phyloP scores from a whole-genome alignment of 2,888 invertebrate genomes.

The Philopedon plagiatum region DNA sequence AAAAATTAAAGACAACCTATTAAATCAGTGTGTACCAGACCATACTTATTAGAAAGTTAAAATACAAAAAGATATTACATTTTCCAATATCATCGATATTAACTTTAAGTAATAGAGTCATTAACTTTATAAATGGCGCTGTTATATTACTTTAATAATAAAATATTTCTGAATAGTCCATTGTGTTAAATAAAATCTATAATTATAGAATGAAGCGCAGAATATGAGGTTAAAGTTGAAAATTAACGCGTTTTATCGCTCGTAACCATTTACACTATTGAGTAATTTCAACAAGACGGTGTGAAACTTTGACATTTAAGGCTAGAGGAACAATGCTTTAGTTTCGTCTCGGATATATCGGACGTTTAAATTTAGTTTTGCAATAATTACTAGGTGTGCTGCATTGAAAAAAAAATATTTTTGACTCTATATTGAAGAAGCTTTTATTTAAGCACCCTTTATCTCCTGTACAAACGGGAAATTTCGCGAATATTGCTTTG shows the following conservation, averaged over 20 bases:
- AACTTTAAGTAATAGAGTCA: constrained; percentile 35
- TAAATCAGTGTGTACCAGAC: too few relatives aligned
- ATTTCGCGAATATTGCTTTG: too few relatives aligned
- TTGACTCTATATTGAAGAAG: too few relatives aligned
- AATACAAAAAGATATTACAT: not conserved
- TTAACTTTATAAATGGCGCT: constrained; percentile 25
- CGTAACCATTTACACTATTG: not conserved
- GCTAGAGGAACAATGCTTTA: not conserved
- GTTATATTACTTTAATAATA: constrained; percentile 26
- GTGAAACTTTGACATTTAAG: constrained; percentile 18
- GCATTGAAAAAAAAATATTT: too few relatives aligned
- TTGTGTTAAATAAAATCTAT: constrained; percentile 39
- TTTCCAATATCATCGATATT: constrained; percentile 1
- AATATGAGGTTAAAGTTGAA: constrained; percentile 36
- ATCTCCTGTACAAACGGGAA: too few relatives aligned
- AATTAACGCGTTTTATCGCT: constrained; percentile 28
- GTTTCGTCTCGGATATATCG: not conserved
- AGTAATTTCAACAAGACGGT: constrained; percentile 6
- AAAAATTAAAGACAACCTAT: too few relatives aligned
- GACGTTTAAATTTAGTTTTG: not conserved
- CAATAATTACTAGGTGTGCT: too few relatives aligned
- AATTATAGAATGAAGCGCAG: constrained; percentile 29
- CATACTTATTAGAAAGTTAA: constrained; percentile 1
- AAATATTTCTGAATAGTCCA: constrained; percentile 31
- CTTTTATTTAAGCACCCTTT: too few relatives aligned